Evolutionary conservation across 2,113 vertebrate species (phyloP), one percentile per base, ranked within the genome.

Genomic region (Orientallactaga bullata): DNA sequence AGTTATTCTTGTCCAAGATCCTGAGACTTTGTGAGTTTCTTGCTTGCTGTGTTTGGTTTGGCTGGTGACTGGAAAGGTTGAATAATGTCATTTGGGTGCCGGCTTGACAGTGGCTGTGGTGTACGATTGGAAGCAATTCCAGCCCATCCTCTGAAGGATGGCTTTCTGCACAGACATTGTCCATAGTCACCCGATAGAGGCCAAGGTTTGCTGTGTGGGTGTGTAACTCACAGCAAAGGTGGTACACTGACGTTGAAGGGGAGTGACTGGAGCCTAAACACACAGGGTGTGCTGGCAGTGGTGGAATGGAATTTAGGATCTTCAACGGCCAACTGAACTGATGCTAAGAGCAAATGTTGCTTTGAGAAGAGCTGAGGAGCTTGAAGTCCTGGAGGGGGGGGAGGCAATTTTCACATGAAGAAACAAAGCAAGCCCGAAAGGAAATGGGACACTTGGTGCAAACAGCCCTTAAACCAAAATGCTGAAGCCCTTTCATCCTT

Each of bases 171-270:
- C 9, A 32, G 42, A 58, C 63, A 6, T 16, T 28, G 51, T 12
- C 71, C 6, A 0, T 8, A 0, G 9, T 15, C 30, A 17, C 32
- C 72, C 5, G 24, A 39, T 1, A 16, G 24, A 42, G 23, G 11
- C 5, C 39, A 39, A 63, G 24, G 32, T 1, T 32, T n/a, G 12
- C 6, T 20, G n/a, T 4, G 37, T 51, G 84, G 12, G 13, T 5
- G 73, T 18, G 12, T 5, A 2, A 35, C 1, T 69, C 55, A 69
- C 0, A 73, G 85, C 11, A 26, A 77, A 61, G 65, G 20, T 5
- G 11, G 35, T 6, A 26, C 24, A 42, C 60, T 24, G 28, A 39
- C 16, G 2, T 3, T 16, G 21, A 51, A 6, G 72, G 61, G 15
- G 39, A 15, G 42, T 60, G 26, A 3, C 16, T 42, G 18, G 55